Conservation (phyloP, 2,888 invertebrate species). For the Acrobasis suavella region DNA sequence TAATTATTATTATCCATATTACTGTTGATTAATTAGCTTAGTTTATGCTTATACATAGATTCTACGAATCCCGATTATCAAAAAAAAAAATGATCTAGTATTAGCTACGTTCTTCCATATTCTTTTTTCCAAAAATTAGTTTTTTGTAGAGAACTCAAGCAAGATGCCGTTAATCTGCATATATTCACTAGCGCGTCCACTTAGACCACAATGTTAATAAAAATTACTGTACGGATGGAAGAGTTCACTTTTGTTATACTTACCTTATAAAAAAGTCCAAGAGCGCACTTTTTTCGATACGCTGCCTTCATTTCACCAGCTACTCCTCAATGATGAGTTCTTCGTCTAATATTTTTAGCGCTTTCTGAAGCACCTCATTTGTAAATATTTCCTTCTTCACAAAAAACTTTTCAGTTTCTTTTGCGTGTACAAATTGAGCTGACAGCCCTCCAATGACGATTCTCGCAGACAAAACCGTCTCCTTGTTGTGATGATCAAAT, state of each 20-base stretch:
- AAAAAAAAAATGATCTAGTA: too few species aligned
- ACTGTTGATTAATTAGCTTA: too few species aligned
- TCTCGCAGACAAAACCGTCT: conserved; percentile 67
- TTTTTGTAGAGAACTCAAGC: too few species aligned
- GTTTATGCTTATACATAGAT: too few species aligned
- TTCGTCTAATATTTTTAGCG: conserved; percentile 75
- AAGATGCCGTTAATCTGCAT: too few species aligned
- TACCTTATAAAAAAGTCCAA: conserved; percentile 86
- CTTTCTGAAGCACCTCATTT: conserved; percentile 70
- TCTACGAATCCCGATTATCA: too few species aligned
- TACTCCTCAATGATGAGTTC: conserved; percentile 84
- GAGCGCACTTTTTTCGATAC: conserved; percentile 83
- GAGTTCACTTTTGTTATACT: neutral
- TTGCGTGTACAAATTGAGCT: conserved; percentile 80
- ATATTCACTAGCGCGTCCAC: too few species aligned
- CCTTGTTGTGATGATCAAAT: conserved; percentile 54
- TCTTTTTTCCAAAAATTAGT: too few species aligned
- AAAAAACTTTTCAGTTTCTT: conserved; percentile 78
- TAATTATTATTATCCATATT: too few species aligned
- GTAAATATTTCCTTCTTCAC: conserved; percentile 64
- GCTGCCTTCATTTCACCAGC: conserved; percentile 82
- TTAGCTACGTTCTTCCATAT: too few species aligned
- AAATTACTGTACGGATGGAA: too few species aligned
- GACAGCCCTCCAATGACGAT: conserved; percentile 85
- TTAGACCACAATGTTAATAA: too few species aligned